These are phyloP conservation scores for Mionectes macconnelli DNA, from an alignment of 2,113 vertebrate species.

Conservation along the genomic window DNA sequence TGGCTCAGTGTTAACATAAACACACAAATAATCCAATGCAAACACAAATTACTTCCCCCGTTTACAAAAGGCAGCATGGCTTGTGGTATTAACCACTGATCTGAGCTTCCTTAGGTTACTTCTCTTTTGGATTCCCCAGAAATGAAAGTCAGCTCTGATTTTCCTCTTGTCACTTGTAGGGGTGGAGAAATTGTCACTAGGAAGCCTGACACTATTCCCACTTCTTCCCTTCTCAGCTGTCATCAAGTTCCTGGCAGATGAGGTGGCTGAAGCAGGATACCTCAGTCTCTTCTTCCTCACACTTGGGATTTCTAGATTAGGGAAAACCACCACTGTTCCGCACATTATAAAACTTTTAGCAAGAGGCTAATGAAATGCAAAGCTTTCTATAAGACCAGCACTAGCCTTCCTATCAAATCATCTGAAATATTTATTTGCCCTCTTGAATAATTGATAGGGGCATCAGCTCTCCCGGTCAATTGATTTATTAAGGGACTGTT, in stretches of 20 bases:
- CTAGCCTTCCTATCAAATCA: slow-evolving; percentile 85
- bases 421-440: slow-evolving; percentile 89
- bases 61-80: slow-evolving; percentile 34
- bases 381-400: slow-evolving; percentile 79
- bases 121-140: slow-evolving; percentile 53
- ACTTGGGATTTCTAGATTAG: slow-evolving; percentile 31
- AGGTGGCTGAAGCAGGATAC: background rate
- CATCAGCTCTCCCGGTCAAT: slow-evolving; percentile 87
- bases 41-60: background rate
- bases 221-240: background rate
- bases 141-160: background rate
- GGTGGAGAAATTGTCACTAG: slow-evolving; percentile 25
- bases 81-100: background rate
- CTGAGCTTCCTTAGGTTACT: slow-evolving; percentile 1
- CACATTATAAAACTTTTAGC: slow-evolving; percentile 86
- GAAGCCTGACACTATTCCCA: slow-evolving; percentile 53
- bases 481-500: slow-evolving; percentile 92
- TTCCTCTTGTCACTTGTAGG: background rate
- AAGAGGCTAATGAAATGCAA: slow-evolving; percentile 86
- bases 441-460: slow-evolving; percentile 92
- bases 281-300: slow-evolving; percentile 22
- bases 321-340: slow-evolving; percentile 67
- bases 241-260: slow-evolving; percentile 28
- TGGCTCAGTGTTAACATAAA: slow-evolving; percentile 25
- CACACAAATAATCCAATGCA: slow-evolving; percentile 47